A percentile compares a stretch with the other conserved stretches of the same genome.
Conservation (phyloP, 2,888 invertebrate genomes). For the Eulithis testata region DNA sequence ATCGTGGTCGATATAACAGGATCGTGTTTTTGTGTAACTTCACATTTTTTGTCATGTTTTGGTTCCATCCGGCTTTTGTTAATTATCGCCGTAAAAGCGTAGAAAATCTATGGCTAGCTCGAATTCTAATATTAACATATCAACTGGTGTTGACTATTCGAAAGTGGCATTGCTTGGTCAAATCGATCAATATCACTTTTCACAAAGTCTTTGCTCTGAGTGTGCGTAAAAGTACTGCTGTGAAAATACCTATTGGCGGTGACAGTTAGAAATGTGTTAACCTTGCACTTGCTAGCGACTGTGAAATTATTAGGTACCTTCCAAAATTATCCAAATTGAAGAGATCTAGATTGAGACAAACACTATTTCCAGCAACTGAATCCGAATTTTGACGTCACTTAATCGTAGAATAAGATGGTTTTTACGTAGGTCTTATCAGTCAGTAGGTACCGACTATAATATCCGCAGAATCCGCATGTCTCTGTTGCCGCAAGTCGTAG, state of each 20-base stretch:
- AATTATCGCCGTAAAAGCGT: constrained; percentile 47
- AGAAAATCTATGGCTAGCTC: constrained; percentile 31
- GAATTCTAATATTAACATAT: constrained; percentile 24
- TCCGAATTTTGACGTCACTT: background rate
- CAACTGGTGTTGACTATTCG: constrained; percentile 8
- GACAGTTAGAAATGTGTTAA: too few relatives aligned
- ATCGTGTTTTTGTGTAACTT: constrained; percentile 22
- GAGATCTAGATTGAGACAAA: too few relatives aligned
- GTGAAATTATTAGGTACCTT: too few relatives aligned
- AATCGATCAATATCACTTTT: constrained; percentile 20
- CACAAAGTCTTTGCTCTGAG: constrained; percentile 3
- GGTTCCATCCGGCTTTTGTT: constrained; percentile 58
- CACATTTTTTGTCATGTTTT: constrained; percentile 39
- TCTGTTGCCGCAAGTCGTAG: constrained; percentile 62
- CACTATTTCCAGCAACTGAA: too few relatives aligned
- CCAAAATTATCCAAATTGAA: too few relatives aligned
- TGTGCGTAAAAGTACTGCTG: constrained; percentile 12
- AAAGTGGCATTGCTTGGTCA: constrained; percentile 28
- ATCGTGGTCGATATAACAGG: background rate
- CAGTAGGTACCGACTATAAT: constrained; percentile 23
- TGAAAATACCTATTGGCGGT: background rate
- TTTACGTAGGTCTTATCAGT: constrained; percentile 16
- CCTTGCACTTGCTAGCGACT: too few relatives aligned
- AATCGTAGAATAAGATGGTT: constrained; percentile 17
- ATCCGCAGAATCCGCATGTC: constrained; percentile 31